Evolutionary conservation across 2,797 vertebrate genomes (phyloP).

Genomic region (Muscicapa comitata): DNA sequence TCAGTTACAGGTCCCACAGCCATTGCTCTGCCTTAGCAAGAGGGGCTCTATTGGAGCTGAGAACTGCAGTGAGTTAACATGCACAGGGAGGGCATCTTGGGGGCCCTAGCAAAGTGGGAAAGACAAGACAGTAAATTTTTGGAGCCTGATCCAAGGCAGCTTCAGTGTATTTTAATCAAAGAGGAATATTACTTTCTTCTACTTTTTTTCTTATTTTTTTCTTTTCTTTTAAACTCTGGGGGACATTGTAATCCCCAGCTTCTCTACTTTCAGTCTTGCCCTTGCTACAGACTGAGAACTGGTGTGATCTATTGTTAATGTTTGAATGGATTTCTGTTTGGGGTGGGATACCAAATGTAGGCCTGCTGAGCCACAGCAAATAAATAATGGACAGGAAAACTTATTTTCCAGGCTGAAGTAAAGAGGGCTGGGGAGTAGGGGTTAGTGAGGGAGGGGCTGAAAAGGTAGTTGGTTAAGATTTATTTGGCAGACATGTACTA

Average conservation of each 20-base stretch:
- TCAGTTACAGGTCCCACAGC: background rate
- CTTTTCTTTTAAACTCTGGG: background rate
- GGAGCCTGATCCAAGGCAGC: background rate
- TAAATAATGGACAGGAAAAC: conserved; percentile 47
- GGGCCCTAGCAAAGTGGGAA: background rate
- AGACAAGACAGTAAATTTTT: background rate
- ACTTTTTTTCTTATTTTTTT: too few relatives aligned
- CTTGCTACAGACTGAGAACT: background rate
- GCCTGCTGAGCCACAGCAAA: conserved; percentile 33
- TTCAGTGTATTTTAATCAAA: background rate
- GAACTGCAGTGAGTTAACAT: background rate
- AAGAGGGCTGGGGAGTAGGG: background rate
- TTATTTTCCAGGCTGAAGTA: conserved; percentile 11
- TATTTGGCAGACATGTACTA: conserved; percentile 47
- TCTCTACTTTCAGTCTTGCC: background rate
- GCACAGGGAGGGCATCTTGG: background rate
- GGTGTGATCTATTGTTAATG: conserved; percentile 32
- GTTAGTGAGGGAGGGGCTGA: conserved; percentile 27
- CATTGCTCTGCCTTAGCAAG: background rate
- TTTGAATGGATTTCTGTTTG: conserved; percentile 45
- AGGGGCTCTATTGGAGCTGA: background rate
- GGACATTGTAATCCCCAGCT: background rate
- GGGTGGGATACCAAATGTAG: conserved; percentile 1
- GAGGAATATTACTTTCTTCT: background rate
- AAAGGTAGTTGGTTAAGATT: conserved; percentile 62